Evolutionary conservation across 2,888 invertebrate species (phyloP).

Genomic region (Flexamia atlantica): DNA sequence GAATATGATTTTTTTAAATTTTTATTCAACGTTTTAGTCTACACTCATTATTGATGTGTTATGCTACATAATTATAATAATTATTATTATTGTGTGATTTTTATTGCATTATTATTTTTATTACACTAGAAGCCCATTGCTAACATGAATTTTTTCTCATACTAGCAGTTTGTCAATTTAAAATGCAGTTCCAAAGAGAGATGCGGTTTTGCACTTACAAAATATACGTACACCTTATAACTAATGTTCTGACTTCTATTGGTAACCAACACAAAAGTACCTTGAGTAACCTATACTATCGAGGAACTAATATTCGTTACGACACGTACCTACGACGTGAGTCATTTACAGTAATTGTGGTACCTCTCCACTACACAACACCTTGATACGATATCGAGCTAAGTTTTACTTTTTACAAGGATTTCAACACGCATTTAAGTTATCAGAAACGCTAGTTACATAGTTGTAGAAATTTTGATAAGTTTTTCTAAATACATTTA

Average conservation of each 20-base stretch:
- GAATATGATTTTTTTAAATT: no score
- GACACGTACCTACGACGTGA: constrained; percentile 58
- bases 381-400: constrained; percentile 47
- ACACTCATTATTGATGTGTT: no score
- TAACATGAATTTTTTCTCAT: no score
- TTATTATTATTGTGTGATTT: no score
- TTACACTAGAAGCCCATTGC: no score
- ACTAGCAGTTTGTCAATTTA: not conserved
- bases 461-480: constrained; percentile 56
- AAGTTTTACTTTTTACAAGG: constrained; percentile 58
- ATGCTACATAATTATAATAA: no score
- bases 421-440: constrained; percentile 54
- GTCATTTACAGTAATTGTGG: constrained; percentile 53
- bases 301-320: constrained; percentile 59
- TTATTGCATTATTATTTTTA: no score
- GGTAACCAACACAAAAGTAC: constrained; percentile 52
- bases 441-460: constrained; percentile 53
- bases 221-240: constrained; percentile 52
- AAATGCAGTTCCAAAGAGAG: constrained; percentile 29
- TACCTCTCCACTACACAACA: constrained; percentile 57
- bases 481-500: constrained; percentile 52
- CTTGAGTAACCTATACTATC: constrained; percentile 58
- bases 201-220: constrained; percentile 31
- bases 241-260: constrained; percentile 43
- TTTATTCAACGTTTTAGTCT: no score